Evolutionary conservation across 2,113 vertebrate species (phyloP).

Genomic region (Aptenodytes patagonicus): DNA sequence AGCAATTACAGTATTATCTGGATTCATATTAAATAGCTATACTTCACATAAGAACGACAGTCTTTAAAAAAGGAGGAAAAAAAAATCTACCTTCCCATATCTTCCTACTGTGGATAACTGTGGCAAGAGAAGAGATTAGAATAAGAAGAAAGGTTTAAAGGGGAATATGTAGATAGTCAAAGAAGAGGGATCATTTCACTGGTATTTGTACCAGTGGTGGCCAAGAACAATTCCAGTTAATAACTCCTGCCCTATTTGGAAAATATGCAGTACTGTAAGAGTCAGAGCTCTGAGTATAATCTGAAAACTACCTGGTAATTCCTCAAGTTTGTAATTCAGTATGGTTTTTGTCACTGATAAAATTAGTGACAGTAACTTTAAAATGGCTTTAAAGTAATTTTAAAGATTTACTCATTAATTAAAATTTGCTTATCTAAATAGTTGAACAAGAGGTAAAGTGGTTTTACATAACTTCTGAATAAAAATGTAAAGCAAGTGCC

Average conservation of each 20-base stretch:
- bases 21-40: not conserved
- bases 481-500: not conserved
- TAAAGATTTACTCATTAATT: not conserved
- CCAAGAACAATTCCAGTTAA: not conserved
- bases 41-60: rapidly evolving
- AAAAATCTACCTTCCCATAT: not conserved
- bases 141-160: not conserved
- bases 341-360: not conserved
- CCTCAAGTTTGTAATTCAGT: not conserved
- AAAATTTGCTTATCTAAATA: not conserved
- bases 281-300: not conserved
- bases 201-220: not conserved
- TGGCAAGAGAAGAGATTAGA: not conserved
- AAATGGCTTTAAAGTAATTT: not conserved
- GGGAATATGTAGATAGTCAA: not conserved
- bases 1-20: not conserved
- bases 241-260: not conserved
- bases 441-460: not conserved
- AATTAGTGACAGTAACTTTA: not conserved
- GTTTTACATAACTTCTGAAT: not conserved
- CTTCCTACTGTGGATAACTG: not conserved
- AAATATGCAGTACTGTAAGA: not conserved
- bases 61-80: not conserved
- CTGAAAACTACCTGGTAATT: not conserved
- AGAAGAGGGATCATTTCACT: not conserved